These are phyloP conservation scores for Hesperophylax magnus DNA, from an alignment of 1,140 invertebrate species.

Conservation along the genomic window DNA sequence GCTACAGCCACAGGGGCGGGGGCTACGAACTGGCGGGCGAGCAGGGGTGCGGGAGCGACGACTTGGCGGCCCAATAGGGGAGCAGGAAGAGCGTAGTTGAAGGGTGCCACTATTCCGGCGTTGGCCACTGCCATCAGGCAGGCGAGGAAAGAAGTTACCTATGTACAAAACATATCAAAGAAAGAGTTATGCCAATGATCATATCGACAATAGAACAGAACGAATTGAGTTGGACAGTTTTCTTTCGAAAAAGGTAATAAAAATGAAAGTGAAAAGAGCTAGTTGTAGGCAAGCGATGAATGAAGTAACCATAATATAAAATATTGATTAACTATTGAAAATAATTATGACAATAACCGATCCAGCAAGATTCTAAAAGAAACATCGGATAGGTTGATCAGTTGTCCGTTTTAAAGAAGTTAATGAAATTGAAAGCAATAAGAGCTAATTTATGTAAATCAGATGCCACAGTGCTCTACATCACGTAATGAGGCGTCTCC, in stretches of 20 bases:
- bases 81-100: conserved; percentile 42
- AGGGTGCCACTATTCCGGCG: conserved; percentile 45
- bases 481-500: conserved; percentile 20
- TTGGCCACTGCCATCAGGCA: conserved; percentile 35
- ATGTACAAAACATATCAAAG: neutral
- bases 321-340: neutral
- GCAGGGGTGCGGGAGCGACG: conserved; percentile 52
- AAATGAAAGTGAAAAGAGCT: neutral
- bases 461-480: conserved; percentile 22
- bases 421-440: conserved; percentile 17
- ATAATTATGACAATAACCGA: neutral
- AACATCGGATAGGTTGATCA: neutral
- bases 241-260: neutral
- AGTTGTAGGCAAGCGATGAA: neutral
- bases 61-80: conserved; percentile 42
- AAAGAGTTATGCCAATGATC: neutral
- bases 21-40: conserved; percentile 48
- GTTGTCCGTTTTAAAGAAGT: neutral
- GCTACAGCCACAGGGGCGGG: conserved; percentile 57
- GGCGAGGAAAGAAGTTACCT: conserved; percentile 37
- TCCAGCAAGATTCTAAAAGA: neutral
- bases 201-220: neutral
- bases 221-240: too few relatives aligned
- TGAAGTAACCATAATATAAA: neutral
- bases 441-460: conserved; percentile 10